Base-by-base conservation (phyloP, 2,797 vertebrate genomes). In the Gobionotothen gibberifrons region DNA sequence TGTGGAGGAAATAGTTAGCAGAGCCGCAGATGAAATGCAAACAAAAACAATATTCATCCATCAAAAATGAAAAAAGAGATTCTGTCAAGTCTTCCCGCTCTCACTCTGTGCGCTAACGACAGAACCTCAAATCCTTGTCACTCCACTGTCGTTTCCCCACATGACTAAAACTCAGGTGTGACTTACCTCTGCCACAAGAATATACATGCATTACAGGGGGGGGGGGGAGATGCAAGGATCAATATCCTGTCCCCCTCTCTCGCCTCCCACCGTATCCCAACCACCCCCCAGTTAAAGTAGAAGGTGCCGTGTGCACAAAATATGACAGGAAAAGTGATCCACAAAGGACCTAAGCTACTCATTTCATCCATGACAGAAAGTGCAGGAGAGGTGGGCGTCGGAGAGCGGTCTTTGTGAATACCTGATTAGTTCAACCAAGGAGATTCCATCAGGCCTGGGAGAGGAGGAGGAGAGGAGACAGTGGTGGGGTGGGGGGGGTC, bases 361-460 rank as follows among this genome's bases (percentile, higher is more conserved):
- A 76, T 82, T 89, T 76, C 64, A 75, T 78, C 74, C 79, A 67
- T 78, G 81, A 87, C 85, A 83, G 87, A 76, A 61, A 78, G 83
- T 7, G 40, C 55, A 65, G 68, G 73, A 80, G 69, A 82, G 85
- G 87, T 85, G 87, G 87, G 89, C 64, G 74, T 76, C 5, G 7
- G 64, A 78, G 84, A 86, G 74, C 43, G 36, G 76, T 62, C 81
- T 89, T 89, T 89, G 88, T 92, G 92, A 92, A 93, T 93, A 80
- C 81, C 68, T 85, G 83, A 93, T 92, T 84, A 92, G 84, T 69
- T 73, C 80, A 74, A 76, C 56, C 69, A 66, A 63, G 44, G 69
- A 79, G 74, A 80, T 85, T 90, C 87, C 85, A 78, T 88, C 79
- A 76, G 79, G 64, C 68, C 74, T 60, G 46, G 17, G 47, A 40